Conservation (phyloP, 2,888 invertebrate species). For the Ptilodon capucinus region DNA sequence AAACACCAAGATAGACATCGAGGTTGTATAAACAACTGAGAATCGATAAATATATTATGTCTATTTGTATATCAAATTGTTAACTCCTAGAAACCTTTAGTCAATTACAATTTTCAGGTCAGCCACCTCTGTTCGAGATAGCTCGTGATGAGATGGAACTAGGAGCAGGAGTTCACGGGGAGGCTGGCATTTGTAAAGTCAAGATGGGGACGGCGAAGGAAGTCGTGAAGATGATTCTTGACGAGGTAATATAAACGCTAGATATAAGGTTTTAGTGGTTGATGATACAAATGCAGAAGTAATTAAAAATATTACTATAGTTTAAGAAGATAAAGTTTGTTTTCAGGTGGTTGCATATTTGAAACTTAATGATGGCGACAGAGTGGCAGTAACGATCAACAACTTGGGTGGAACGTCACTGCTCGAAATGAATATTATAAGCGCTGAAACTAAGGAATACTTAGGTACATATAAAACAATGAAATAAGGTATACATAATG, state of each 20-base stretch:
- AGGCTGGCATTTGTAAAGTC: slow-evolving; percentile 74
- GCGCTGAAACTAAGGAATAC: slow-evolving; percentile 84
- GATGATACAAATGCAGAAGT: too few species aligned
- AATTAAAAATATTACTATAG: too few species aligned
- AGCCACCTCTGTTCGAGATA: slow-evolving; percentile 84
- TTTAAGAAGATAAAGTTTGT: not conserved
- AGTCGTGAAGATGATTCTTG: slow-evolving; percentile 72
- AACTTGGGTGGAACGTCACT: slow-evolving; percentile 90
- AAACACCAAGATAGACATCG: too few species aligned
- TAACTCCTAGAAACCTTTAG: too few species aligned
- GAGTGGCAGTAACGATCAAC: slow-evolving; percentile 87
- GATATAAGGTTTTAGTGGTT: too few species aligned
- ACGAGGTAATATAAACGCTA: too few species aligned
- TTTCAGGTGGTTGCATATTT: slow-evolving; percentile 60
- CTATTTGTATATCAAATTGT: too few species aligned
- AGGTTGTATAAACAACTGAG: too few species aligned
- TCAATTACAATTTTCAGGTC: slow-evolving; percentile 55
- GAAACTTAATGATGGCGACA: slow-evolving; percentile 52
- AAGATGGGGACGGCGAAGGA: slow-evolving; percentile 73
- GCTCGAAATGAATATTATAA: slow-evolving; percentile 88
- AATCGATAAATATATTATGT: too few species aligned
- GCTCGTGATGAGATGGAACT: slow-evolving; percentile 85
- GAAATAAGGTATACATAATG: too few species aligned
- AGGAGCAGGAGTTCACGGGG: slow-evolving; percentile 82
- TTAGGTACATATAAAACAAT: slow-evolving; percentile 83